Evolutionary conservation across 2,888 invertebrate genomes (phyloP), one percentile per base, ranked within the genome.

Genomic region (Neocrepidodera transversa): DNA sequence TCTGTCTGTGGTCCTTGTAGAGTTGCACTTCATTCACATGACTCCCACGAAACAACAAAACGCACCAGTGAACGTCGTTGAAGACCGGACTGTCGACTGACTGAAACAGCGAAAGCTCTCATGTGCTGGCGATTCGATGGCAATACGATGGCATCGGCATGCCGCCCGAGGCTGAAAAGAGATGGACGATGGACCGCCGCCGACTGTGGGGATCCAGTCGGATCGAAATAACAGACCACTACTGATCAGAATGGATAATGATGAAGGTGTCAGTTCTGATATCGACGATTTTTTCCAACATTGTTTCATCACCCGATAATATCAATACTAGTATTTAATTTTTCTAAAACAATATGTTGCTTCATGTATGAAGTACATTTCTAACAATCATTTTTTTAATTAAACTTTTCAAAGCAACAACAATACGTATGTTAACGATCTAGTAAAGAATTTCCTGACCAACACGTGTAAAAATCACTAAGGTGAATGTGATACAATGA

Each of bases 51-150:
- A 14, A 18, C 28, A 18, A 16, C 16, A 20, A 51, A 26, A 51
- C 30, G 28, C 28, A 20, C 28, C 26, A 38, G 36, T 30, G 35
- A 49, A 30, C 49, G 49, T 49, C 36, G 49, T 20, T 28, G 38
- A 50, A 36, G 38, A 51, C 51, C 38, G 30, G 30, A 23, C 51
- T 51, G 36, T 13, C 49, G 5, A 14, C 36, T 35, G 50, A 38
- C 51, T 48, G 51, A 51, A 51, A 42, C 51, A 14, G 42, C 51
- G 51, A 51, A 51, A 51, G 38, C 40, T 51, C 23, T 26, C 51
- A 40, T 26, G 51, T 51, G 40, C 51, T 51, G 14, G 40, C 51
- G 38, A 36, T 51, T 16, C 11, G 36, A 36, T 20, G 30, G 30
- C 8, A 5, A 30, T 6, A 10, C 30, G 30, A 30, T 30, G 30